Evolutionary conservation across 2,113 vertebrate genomes (phyloP).

Genomic region (Heterochromis multidens): DNA sequence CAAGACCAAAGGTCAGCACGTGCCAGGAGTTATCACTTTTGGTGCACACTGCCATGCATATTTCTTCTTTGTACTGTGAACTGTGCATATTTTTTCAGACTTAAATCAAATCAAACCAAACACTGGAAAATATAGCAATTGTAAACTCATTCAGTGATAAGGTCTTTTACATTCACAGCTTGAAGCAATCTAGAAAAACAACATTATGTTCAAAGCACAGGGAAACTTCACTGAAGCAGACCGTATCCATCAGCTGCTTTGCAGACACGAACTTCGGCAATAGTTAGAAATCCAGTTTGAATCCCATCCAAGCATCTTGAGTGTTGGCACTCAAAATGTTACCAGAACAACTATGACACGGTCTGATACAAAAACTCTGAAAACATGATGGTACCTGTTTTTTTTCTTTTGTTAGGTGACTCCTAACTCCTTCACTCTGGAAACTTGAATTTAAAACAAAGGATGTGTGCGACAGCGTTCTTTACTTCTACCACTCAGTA

Average conservation of each 20-base stretch:
- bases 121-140: not conserved
- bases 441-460: not conserved
- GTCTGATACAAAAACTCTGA: not conserved
- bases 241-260: fast-evolving
- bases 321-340: not conserved
- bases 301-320: not conserved
- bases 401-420: too few relatives aligned
- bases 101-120: fast-evolving
- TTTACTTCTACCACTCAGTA: too few relatives aligned
- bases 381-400: too few relatives aligned
- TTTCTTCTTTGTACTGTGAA: not conserved
- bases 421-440: not conserved
- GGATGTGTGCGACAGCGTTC: not conserved
- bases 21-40: not conserved
- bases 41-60: not conserved
- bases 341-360: not conserved
- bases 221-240: not conserved
- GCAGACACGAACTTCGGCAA: not conserved
- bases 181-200: fast-evolving
- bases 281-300: not conserved
- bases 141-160: not conserved
- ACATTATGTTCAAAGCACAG: not conserved
- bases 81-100: too few relatives aligned
- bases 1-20: not conserved
- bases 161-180: fast-evolving